A percentile compares a stretch with the other conserved stretches of the same genome.
Evolutionary conservation across 2,797 vertebrate genomes (phyloP).

Genomic region (Emydoidea blandingii): DNA sequence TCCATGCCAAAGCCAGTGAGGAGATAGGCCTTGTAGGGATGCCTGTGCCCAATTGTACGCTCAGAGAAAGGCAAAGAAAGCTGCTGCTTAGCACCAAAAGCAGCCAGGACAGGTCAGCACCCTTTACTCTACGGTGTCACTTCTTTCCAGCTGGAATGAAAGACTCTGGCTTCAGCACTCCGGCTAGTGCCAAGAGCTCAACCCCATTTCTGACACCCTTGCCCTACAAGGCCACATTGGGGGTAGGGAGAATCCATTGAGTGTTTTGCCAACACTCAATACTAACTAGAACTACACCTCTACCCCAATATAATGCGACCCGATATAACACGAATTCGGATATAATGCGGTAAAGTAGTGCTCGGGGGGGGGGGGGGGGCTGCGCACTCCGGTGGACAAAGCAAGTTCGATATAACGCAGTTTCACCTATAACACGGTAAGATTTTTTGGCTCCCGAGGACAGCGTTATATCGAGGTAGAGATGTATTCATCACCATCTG

Average conservation of each 20-base stretch:
- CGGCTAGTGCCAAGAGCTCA: rapidly evolving
- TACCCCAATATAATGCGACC: too few species aligned
- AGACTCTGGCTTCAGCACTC: neutral
- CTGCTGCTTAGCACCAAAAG: neutral
- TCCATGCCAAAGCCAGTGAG: neutral
- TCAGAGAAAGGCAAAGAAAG: rapidly evolving
- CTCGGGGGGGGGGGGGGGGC: too few species aligned
- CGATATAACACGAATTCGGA: too few species aligned
- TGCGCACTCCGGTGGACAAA: too few species aligned
- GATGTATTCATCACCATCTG: rapidly evolving
- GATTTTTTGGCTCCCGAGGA: too few species aligned
- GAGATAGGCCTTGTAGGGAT: neutral
- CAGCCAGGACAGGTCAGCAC: neutral
- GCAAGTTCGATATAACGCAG: too few species aligned
- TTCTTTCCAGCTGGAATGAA: rapidly evolving
- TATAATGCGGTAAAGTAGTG: too few species aligned
- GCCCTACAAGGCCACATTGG: neutral
- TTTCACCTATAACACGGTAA: too few species aligned
- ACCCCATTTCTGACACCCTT: neutral
- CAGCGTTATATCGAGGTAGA: too few species aligned
- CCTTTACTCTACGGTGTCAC: neutral
- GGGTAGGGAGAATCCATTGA: neutral
- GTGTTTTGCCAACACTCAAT: neutral
- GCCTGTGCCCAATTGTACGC: too few species aligned
- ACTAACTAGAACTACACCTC: neutral